Percentiles rank a stretch among this genome's conserved stretches.
Conservation (phyloP, 2,797 vertebrate species). For the Stomatorhinus walkeri region DNA sequence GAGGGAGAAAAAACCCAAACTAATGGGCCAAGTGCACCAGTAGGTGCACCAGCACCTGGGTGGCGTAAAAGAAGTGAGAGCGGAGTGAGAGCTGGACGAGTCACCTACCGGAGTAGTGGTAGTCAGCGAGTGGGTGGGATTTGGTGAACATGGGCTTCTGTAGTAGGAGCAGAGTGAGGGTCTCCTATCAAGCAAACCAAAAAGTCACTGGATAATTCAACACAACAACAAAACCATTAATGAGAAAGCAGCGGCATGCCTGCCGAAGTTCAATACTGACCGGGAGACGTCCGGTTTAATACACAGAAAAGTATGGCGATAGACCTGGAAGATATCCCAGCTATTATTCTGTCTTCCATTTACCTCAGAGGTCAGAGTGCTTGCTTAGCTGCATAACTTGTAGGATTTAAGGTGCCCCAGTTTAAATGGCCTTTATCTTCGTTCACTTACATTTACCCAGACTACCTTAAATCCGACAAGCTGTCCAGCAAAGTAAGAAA, state of each 20-base stretch:
- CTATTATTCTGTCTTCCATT: neutral
- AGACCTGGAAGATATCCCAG: neutral
- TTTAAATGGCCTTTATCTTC: neutral
- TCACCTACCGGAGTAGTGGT: constrained; percentile 92
- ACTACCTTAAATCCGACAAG: neutral
- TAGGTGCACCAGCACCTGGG: neutral
- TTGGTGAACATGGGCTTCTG: constrained; percentile 67
- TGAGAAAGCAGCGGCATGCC: neutral
- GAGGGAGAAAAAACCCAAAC: neutral
- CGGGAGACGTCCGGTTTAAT: neutral
- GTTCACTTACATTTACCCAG: neutral
- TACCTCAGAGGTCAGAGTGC: neutral
- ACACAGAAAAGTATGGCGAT: neutral
- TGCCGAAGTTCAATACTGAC: neutral
- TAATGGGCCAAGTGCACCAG: neutral
- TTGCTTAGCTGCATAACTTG: neutral
- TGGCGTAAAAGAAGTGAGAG: neutral
- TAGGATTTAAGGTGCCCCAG: neutral
- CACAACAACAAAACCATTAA: neutral
- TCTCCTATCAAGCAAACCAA: constrained; percentile 57
- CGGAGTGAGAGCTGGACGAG: neutral
- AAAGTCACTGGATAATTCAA: neutral
- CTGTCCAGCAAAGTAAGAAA: neutral
- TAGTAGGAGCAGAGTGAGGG: constrained; percentile 78
- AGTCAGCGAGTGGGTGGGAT: constrained; percentile 70